phyloP scores from a whole-genome alignment of 1,140 invertebrate species.

The Habropoda laboriosa region DNA sequence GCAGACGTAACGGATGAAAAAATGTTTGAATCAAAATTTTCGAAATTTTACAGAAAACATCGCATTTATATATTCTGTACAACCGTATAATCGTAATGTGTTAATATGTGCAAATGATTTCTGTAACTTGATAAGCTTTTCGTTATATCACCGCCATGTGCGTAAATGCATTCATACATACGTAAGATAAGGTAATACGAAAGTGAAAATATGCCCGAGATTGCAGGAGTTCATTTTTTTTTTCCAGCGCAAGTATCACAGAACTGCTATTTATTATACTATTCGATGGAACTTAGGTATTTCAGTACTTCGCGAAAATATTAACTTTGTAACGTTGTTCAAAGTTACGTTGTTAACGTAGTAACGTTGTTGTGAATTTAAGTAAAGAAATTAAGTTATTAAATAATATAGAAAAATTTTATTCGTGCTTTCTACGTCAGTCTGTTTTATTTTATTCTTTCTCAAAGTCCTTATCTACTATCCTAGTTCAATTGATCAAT shows the following conservation, averaged over 20 bases:
- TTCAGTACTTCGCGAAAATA: too few species aligned
- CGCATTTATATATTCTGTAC: background rate
- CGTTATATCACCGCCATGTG: background rate
- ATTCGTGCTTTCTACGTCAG: too few species aligned
- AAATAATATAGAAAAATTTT: too few species aligned
- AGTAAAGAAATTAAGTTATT: too few species aligned
- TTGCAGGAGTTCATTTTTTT: background rate
- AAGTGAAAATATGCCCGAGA: background rate
- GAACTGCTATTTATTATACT: too few species aligned
- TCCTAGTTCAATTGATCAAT: too few species aligned
- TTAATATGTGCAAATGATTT: slow-evolving; percentile 15
- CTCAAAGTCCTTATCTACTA: too few species aligned
- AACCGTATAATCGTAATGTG: background rate
- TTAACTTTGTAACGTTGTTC: too few species aligned
- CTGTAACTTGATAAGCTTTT: background rate
- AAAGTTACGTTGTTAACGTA: too few species aligned
- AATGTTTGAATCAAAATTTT: background rate
- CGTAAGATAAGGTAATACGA: slow-evolving; percentile 9
- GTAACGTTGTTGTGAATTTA: too few species aligned
- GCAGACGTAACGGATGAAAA: background rate
- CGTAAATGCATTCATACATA: slow-evolving; percentile 9
- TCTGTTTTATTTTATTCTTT: too few species aligned
- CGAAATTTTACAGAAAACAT: background rate
- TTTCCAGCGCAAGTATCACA: background rate
- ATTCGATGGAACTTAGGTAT: too few species aligned